Evolutionary conservation across 2,888 invertebrate genomes (phyloP).

Genomic region (Leucozona laternaria): DNA sequence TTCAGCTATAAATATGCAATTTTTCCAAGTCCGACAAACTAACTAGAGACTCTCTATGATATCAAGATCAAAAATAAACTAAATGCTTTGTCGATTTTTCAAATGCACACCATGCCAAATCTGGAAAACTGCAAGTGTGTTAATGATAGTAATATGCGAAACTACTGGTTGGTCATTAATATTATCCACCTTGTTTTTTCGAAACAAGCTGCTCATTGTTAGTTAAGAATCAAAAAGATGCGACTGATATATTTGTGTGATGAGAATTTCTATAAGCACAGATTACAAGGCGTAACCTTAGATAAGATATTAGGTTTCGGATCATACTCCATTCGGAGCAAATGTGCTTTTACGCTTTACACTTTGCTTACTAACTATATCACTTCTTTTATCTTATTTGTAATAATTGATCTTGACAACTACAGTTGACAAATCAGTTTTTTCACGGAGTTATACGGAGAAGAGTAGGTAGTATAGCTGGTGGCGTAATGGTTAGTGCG

Average conservation of each 20-base stretch:
- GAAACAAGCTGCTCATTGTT: constrained; percentile 15
- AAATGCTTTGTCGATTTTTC: not conserved
- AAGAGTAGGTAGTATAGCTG: no score
- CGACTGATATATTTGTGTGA: not conserved
- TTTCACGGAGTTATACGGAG: no score
- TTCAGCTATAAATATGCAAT: constrained; percentile 1
- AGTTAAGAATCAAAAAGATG: constrained; percentile 7
- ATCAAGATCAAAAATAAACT: constrained; percentile 23
- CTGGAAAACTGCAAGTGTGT: not conserved
- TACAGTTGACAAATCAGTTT: no score
- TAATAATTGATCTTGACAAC: no score
- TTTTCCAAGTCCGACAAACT: not conserved
- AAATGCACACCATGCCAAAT: constrained; percentile 1
- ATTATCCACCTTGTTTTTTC: not conserved
- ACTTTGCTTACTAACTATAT: no score
- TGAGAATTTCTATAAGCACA: not conserved
- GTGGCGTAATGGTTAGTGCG: no score
- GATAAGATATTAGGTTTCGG: not conserved
- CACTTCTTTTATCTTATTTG: no score
- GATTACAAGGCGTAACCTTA: not conserved
- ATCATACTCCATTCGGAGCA: not conserved
- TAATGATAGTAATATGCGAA: constrained; percentile 8
- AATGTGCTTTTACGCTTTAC: no score
- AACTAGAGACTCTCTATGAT: not conserved
- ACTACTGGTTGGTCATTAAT: not conserved